Evolutionary conservation across 1,140 invertebrate species (phyloP), one percentile per base, ranked within the genome.

Genomic region (Ericerus pela): DNA sequence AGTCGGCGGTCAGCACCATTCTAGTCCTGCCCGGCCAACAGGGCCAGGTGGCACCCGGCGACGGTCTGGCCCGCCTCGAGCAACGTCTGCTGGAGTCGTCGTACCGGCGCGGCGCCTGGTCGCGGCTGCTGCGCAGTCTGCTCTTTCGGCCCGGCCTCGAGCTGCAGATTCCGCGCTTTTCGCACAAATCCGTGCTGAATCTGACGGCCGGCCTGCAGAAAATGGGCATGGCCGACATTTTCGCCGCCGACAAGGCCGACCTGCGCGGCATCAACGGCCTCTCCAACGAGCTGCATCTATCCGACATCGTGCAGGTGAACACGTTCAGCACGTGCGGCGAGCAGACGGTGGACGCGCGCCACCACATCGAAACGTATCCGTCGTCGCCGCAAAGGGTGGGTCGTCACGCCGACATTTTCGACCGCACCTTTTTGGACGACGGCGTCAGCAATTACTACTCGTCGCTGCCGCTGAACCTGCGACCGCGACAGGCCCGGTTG

Each of bases 301-400:
- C 84, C 0, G 85, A 88, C 62, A 80, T 88, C 70, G 70, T 86
- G n/a, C 82, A 86, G 70, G 73, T 76, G 63, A 76, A 85, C 59
- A 76, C 80, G 1, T 87, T 88, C 64, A 81, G 79, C 38, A 85
- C 82, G 12, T 88, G 85, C 54, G 84, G 82, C 0, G 84, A 87
- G 67, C 77, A 78, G 31, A 73, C 75, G 36, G 76, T 82, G 37
- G 80, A 72, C 11, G 80, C 82, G 31, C 76, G 80, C 53, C 82
- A 87, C 67, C 82, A 87, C 62, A 75, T 82, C 1, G 82, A 87
- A 69, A 79, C 83, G 59, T 87, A 86, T 70, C 83, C 84, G 31
- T 78, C 81, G 8, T 76, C 76, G 2, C 73, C 80, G 2, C 66
- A 73, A 33, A 28, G 62, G 8, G 58, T 62, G 37, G 60, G 61